Evolutionary conservation across 2,797 vertebrate genomes (phyloP).

Genomic region (Sebastes wilsoni): DNA sequence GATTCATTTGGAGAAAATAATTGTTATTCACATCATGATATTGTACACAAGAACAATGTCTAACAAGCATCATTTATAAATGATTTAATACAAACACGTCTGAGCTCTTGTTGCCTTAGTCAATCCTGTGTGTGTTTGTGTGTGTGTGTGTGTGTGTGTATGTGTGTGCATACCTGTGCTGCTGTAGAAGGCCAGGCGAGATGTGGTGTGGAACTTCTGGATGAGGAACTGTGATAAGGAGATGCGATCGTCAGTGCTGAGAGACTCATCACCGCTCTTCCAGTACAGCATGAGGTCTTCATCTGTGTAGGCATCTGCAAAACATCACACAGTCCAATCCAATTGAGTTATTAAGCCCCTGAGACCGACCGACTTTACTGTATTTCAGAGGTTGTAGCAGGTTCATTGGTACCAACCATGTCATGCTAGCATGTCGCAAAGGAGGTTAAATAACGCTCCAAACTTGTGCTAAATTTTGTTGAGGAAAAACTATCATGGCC

Average conservation of each 20-base stretch:
- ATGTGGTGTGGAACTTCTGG: constrained; percentile 97
- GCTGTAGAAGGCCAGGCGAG: constrained; percentile 96
- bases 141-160: no score
- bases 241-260: constrained; percentile 95
- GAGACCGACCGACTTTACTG: no score
- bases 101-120: no score
- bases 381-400: no score
- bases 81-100: no score
- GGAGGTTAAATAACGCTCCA: no score
- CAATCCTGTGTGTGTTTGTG: no score
- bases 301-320: constrained; percentile 94
- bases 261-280: constrained; percentile 94
- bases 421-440: no score
- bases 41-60: background rate
- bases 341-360: background rate
- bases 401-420: no score
- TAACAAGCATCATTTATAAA: background rate
- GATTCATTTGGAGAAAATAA: background rate
- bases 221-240: constrained; percentile 97
- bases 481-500: no score
- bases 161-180: constrained; percentile 87
- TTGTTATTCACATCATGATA: background rate
- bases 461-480: no score
- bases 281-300: constrained; percentile 98
- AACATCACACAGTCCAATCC: background rate